Conservation (phyloP, 35 echinoderm and acorn worm species). For the Apostichopus californicus region DNA sequence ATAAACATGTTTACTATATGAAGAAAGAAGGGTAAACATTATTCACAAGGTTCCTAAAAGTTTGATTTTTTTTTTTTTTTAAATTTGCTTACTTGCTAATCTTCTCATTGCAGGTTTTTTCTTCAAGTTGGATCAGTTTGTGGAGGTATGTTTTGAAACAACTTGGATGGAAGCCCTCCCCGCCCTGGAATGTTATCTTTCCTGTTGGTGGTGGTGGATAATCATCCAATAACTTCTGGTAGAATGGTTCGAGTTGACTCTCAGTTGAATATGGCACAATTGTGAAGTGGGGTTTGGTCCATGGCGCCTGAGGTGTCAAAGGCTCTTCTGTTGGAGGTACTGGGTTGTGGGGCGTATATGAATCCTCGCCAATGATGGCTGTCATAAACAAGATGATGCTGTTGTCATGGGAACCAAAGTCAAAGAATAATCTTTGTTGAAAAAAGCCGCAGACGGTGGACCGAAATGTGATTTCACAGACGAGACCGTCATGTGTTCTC, state of each 20-base stretch:
- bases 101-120: slow-evolving; percentile 42
- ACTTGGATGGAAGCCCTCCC: not conserved
- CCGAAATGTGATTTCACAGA: not conserved
- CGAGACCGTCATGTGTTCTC: not conserved
- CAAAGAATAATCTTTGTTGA: slow-evolving; percentile 6
- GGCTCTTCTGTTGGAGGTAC: not conserved
- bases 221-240: not conserved
- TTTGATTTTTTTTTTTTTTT: not conserved
- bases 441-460: slow-evolving; percentile 18
- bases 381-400: slow-evolving; percentile 17
- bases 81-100: slow-evolving; percentile 18
- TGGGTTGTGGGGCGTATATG: not conserved
- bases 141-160: slow-evolving; percentile 31
- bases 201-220: slow-evolving; percentile 12
- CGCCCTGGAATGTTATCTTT: not conserved
- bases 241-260: not conserved
- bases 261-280: slow-evolving; percentile 13
- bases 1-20: not conserved
- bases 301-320: not conserved
- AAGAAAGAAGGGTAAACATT: not conserved
- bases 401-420: not conserved
- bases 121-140: slow-evolving; percentile 42
- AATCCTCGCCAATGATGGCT: not conserved
- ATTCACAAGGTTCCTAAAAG: not conserved
- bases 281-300: not conserved